Evolutionary conservation across 2,113 vertebrate species (phyloP).

Genomic region (Perca fluviatilis): DNA sequence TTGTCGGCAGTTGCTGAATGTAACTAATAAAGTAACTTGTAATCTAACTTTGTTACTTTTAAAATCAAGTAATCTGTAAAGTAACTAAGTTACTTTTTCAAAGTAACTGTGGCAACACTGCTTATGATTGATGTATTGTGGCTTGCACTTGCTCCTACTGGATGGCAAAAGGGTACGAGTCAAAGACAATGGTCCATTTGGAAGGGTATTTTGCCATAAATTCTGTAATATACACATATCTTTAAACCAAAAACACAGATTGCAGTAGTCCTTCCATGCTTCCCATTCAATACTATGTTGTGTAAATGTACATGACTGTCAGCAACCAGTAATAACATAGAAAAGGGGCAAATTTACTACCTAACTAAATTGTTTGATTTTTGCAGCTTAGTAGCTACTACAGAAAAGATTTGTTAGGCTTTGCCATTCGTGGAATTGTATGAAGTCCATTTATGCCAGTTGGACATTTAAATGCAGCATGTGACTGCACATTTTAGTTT

Average conservation of each 20-base stretch:
- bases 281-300: not conserved
- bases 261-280: not conserved
- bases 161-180: not conserved
- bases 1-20: too few relatives aligned
- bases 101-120: too few relatives aligned
- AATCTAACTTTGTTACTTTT: too few relatives aligned
- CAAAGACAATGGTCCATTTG: not conserved
- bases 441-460: slow-evolving; percentile 1
- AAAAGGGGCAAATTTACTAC: too few relatives aligned
- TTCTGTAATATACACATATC: not conserved
- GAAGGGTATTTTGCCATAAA: not conserved
- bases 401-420: not conserved
- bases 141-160: not conserved
- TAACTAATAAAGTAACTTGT: too few relatives aligned
- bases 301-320: not conserved
- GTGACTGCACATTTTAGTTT: slow-evolving; percentile 24
- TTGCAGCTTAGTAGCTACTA: not conserved
- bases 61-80: too few relatives aligned
- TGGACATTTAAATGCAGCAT: slow-evolving; percentile 2
- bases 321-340: not conserved
- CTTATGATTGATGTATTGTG: not conserved
- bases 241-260: not conserved
- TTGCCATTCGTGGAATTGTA: not conserved
- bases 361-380: not conserved
- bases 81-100: too few relatives aligned